phyloP scores from a whole-genome alignment of 2,113 vertebrate genomes.

The Hemibagrus wyckioides region DNA sequence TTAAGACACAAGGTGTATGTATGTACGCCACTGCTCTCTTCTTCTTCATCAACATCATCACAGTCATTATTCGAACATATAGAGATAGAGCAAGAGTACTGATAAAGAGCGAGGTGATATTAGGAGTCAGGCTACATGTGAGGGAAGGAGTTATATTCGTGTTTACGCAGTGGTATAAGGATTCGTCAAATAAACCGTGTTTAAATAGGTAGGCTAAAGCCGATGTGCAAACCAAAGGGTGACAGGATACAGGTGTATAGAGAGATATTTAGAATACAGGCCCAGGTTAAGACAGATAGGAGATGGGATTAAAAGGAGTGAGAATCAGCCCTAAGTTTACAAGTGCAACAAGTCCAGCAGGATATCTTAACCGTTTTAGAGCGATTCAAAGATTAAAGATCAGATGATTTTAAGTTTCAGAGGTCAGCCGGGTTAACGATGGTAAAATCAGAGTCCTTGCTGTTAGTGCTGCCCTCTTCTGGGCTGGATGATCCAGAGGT shows the following conservation, averaged over 20 bases:
- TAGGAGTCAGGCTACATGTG: conserved; percentile 26
- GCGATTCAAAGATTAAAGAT: conserved; percentile 6
- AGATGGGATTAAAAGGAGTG: background rate
- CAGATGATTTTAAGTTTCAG: conserved; percentile 57
- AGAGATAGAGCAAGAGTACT: conserved; percentile 9
- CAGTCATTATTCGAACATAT: conserved; percentile 29
- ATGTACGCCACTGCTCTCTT: background rate
- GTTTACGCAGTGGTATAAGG: background rate
- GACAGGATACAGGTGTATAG: conserved; percentile 27
- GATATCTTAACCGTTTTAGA: conserved; percentile 15
- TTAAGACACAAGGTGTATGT: conserved; percentile 4
- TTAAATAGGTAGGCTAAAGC: background rate
- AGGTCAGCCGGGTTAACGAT: conserved; percentile 92
- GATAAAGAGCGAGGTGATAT: conserved; percentile 16
- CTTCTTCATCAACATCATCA: no score
- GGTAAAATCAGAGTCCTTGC: conserved; percentile 98
- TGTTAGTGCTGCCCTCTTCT: conserved; percentile 90
- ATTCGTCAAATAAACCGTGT: conserved; percentile 4
- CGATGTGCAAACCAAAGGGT: background rate
- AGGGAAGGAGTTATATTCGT: background rate
- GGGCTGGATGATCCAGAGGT: conserved; percentile 89
- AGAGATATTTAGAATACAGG: background rate
- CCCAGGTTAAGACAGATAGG: background rate
- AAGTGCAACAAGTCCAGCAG: conserved; percentile 42
- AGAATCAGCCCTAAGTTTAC: conserved; percentile 25